These are phyloP conservation scores for Betta splendens DNA, from an alignment of 2,797 vertebrate genomes.

Conservation along the genomic window DNA sequence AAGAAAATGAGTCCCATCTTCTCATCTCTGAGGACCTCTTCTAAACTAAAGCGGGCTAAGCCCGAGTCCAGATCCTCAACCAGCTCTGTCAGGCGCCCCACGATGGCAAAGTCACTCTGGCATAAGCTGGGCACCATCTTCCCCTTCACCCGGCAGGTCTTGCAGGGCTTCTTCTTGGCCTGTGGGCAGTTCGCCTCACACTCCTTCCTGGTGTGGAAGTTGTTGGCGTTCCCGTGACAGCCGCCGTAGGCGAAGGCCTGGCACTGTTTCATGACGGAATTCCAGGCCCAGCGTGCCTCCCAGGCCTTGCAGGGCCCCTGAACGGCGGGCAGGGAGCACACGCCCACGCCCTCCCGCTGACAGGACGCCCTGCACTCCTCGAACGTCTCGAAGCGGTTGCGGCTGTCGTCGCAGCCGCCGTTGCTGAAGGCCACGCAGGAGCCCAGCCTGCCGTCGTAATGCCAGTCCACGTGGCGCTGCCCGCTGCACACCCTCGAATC, in stretches of 20 bases:
- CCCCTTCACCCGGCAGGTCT: conserved; percentile 85
- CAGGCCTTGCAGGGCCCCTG: conserved; percentile 92
- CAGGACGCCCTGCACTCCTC: conserved; percentile 91
- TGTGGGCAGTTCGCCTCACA: conserved; percentile 91
- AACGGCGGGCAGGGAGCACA: conserved; percentile 89
- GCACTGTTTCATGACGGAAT: conserved; percentile 86
- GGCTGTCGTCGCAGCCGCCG: conserved; percentile 86
- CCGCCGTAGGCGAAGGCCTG: conserved; percentile 91
- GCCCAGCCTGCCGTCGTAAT: conserved; percentile 85
- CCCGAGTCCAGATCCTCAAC: conserved; percentile 92
- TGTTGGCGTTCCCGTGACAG: conserved; percentile 94
- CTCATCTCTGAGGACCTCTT: conserved; percentile 92
- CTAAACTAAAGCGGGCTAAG: conserved; percentile 89
- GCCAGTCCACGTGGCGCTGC: conserved; percentile 86
- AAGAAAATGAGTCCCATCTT: conserved; percentile 95
- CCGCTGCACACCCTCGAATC: conserved; percentile 82
- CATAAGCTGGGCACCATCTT: conserved; percentile 92
- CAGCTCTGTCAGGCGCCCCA: conserved; percentile 92
- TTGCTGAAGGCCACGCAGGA: conserved; percentile 87
- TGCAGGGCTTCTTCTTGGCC: conserved; percentile 85
- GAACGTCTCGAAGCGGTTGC: conserved; percentile 90
- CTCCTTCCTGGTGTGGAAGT: conserved; percentile 87
- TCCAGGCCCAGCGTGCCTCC: conserved; percentile 96
- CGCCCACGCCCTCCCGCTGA: conserved; percentile 79
- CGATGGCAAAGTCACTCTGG: conserved; percentile 94